phyloP scores from a whole-genome alignment of 2,888 invertebrate species.

The Volucella inanis region DNA sequence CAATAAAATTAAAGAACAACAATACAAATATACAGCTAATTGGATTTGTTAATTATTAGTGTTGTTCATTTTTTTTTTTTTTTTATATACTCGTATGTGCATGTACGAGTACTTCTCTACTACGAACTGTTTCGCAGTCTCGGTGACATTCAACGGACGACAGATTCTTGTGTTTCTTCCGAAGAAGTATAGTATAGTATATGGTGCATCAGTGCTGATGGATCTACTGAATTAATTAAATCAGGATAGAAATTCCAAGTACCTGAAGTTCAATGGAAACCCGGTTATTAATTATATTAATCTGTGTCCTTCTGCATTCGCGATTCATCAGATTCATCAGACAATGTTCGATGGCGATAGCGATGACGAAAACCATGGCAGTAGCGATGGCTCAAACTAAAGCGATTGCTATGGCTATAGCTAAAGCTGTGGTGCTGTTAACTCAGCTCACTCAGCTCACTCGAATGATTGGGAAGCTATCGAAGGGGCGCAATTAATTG shows the following conservation, averaged over 20 bases:
- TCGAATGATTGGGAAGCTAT: constrained; percentile 35
- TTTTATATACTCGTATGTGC: constrained; percentile 6
- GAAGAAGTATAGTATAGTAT: constrained; percentile 19
- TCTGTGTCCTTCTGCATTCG: constrained; percentile 55
- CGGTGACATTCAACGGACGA: constrained; percentile 36
- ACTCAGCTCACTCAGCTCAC: background rate
- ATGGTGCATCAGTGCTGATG: constrained; percentile 25
- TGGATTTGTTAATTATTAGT: constrained; percentile 80
- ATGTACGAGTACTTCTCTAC: constrained; percentile 11
- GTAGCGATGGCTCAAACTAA: too few relatives aligned
- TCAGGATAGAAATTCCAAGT: constrained; percentile 75
- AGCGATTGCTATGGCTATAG: too few relatives aligned
- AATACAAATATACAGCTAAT: constrained; percentile 83
- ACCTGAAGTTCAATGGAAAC: constrained; percentile 75
- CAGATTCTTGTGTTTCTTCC: constrained; percentile 17
- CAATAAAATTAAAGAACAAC: constrained; percentile 63
- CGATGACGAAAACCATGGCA: too few relatives aligned
- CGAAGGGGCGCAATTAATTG: constrained; percentile 65
- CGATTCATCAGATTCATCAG: constrained; percentile 34
- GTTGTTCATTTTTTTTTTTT: constrained; percentile 26
- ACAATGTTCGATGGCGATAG: constrained; percentile 6
- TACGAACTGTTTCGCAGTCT: constrained; percentile 13
- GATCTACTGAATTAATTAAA: constrained; percentile 75
- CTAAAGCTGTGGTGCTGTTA: constrained; percentile 5
- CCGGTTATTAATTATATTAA: constrained; percentile 75